These are phyloP conservation scores for Aradophagus sp. DNA, from an alignment of 1,140 invertebrate genomes.

Conservation along the genomic window DNA sequence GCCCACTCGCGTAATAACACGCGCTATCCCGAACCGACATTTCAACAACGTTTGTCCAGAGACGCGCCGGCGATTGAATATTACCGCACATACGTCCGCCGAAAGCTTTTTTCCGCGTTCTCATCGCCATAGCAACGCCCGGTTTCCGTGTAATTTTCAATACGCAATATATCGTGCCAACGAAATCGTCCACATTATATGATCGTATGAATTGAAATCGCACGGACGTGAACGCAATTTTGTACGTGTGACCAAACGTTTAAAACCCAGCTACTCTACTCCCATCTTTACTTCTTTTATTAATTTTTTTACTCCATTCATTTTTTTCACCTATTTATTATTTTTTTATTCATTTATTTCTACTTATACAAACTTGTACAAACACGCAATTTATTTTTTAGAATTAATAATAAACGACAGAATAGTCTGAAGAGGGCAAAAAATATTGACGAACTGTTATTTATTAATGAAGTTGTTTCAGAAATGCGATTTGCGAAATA, in stretches of 20 bases:
- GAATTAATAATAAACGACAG: no score
- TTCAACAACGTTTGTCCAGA: constrained; percentile 27
- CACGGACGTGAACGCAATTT: constrained; percentile 34
- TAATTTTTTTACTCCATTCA: no score
- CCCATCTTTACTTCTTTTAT: no score
- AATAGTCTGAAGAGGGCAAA: no score
- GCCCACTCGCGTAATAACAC: no score
- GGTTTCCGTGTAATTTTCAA: constrained; percentile 50
- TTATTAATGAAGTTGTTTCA: no score
- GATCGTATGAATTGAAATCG: constrained; percentile 46
- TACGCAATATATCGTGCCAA: constrained; percentile 40
- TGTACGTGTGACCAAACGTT: constrained; percentile 4
- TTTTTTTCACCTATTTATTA: no score
- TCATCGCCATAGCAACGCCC: constrained; percentile 44
- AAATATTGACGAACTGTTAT: no score
- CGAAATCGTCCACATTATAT: constrained; percentile 42
- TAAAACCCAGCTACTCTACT: constrained; percentile 1
- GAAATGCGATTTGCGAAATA: no score
- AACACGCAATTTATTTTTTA: constrained; percentile 21
- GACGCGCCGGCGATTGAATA: constrained; percentile 30
- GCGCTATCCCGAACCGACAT: constrained; percentile 11
- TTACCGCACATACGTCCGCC: constrained; percentile 20
- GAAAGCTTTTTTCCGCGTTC: constrained; percentile 21
- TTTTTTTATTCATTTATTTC: neutral
- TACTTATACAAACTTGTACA: constrained; percentile 18